A percentile compares a stretch with the other conserved stretches of the same genome.
phyloP scores from a whole-genome alignment of 2,797 vertebrate species.

The Melanotaenia maccullochi region DNA sequence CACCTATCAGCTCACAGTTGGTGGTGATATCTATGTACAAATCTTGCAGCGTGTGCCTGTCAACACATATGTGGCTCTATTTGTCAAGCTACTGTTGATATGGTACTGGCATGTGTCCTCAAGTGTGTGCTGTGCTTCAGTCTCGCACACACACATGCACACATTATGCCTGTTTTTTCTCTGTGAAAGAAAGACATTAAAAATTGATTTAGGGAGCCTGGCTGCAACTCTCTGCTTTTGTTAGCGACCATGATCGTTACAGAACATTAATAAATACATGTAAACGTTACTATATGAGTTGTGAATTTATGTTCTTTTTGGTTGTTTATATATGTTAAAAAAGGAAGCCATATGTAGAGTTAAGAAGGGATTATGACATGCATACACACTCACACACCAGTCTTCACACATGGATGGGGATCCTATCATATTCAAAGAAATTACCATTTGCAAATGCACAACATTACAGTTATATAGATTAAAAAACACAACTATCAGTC shows the following conservation, averaged over 20 bases:
- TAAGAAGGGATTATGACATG: conserved; percentile 31
- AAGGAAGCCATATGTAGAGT: conserved; percentile 21
- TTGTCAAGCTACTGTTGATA: conserved; percentile 25
- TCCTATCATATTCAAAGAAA: conserved; percentile 12
- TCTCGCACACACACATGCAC: not conserved
- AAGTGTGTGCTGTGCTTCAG: conserved; percentile 5
- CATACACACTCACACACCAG: conserved; percentile 14
- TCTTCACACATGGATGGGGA: conserved; percentile 20
- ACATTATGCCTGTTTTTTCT: conserved; percentile 19
- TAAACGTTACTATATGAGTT: not conserved
- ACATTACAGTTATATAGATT: conserved; percentile 31
- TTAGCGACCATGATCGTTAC: conserved; percentile 50
- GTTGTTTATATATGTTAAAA: conserved; percentile 6
- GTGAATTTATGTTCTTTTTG: conserved; percentile 6
- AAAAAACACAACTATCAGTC: conserved; percentile 33
- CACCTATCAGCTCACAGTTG: not conserved
- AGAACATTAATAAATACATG: conserved; percentile 18
- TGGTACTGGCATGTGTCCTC: conserved; percentile 9
- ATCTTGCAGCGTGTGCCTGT: conserved; percentile 47
- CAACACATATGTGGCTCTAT: conserved; percentile 43
- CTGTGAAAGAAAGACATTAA: conserved; percentile 71
- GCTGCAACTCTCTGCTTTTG: conserved; percentile 66
- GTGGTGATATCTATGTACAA: conserved; percentile 24
- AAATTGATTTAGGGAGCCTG: conserved; percentile 73
- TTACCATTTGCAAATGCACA: conserved; percentile 36